Evolutionary conservation across 2,113 vertebrate species (phyloP), one percentile per base, ranked within the genome.

Genomic region (Campylomormyrus tamandua): DNA sequence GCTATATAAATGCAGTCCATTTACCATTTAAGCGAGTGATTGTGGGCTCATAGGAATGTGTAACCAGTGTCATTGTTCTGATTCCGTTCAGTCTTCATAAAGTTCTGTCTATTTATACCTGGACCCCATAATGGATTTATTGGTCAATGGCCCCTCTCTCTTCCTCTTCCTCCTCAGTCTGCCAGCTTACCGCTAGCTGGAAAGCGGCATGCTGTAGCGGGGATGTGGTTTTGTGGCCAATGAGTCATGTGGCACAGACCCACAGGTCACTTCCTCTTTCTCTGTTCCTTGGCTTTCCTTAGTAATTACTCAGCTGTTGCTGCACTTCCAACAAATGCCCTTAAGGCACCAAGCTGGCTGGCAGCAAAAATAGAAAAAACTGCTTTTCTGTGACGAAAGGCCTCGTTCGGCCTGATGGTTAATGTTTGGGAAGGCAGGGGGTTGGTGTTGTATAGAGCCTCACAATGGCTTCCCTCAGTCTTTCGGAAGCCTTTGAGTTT

Each of bases 61-160:
- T 70, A n/a, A 24, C 17, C 35, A 39, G n/a, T 45, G 66, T 74
- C 90, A 87, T 88, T 86, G 88, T 48, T 46, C 88, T 89, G 56
- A 90, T 87, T 70, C 91, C 83, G 90, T 88, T 89, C 84, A 83
- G 83, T 90, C 90, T 90, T 89, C 89, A 91, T 91, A 87, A 87
- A 1, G 48, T 52, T 1, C 39, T 84, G 89, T 91, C 74, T 84
- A 91, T 90, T 92, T 92, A 89, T 87, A 62, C 53, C 45, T 56
- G 91, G 90, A 89, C 90, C 90, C 90, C 66, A 77, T 92, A 89
- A 92, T 86, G 85, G 80, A 45, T 92, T 91, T 92, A 92, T 7
- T 50, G 45, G 89, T 89, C 70, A 58, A 70, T 46, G 52, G 80
- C 45, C 31, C 27, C 56, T 88, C 2, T 42, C 87, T 39, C 45